Base-by-base conservation (phyloP, 2,113 vertebrate genomes). In the Puntigrus tetrazona region DNA sequence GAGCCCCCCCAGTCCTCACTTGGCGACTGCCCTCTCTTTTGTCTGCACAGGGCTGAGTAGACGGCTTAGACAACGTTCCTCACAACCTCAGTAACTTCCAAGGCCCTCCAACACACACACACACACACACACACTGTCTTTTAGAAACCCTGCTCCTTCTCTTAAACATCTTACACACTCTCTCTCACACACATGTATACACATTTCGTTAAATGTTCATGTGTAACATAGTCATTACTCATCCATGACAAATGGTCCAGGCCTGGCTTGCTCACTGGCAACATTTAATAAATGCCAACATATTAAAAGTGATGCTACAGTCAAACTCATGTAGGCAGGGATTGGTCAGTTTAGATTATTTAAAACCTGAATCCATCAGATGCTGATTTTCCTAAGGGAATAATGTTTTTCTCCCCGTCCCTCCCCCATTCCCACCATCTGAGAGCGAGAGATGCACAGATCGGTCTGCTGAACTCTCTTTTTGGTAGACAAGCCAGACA, bases 221-320 rank as follows among this genome's bases (percentile, higher is more conserved):
- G 92, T 95, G 95, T 96, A 96, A 96, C 96, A 96, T 95, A 97
- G 96, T 96, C 96, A 96, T 97, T 95, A 94, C 94, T 52, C 18
- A 52, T 52, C 20, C 18, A 52, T 52, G 50, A 52, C 50, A 52
- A 52, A 29, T 29, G 14, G 61, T 63, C 61, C 61, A 31, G 55
- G 22, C 38, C 22, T 10, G 25, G 50, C 52, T 41, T 31, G 41
- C 55, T 75, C 13, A 34, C 57, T 59, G 47, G 85, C 81, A 63
- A 73, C 70, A 85, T 92, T 93, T 91, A 86, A 92, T 91, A 91
- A 90, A 93, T 91, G 91, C 90, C 55, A 78, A 72, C 69, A 85
- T 78, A 87, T 81, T 36, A 84, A 75, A 84, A 13, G 82, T 25
- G 8, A 72, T 16, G 29, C 27, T 31, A 52, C 70, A 16, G 45